Evolutionary conservation across 1,140 invertebrate species (phyloP), one percentile per base, ranked within the genome.

Genomic region (Carcinoscorpius rotundicauda): DNA sequence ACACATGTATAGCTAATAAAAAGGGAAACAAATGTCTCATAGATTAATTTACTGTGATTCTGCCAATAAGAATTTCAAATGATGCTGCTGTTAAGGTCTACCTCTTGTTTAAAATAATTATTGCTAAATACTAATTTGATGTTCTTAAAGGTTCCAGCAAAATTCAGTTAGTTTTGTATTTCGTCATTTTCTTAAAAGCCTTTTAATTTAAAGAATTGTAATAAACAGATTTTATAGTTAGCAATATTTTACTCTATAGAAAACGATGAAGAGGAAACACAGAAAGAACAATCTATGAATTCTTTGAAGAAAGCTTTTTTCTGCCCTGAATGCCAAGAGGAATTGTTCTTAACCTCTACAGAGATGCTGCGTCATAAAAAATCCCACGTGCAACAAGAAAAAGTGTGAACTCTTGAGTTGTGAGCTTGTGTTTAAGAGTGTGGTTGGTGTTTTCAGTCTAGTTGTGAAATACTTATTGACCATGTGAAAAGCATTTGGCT

Each of bases 251-350:
- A 73, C 69, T 66, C 67, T 55, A 69, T 71, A 58, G 65, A 73
- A 74, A 75, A 74, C 52, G 69, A 75, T 66, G 70, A 72, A 66
- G 69, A 74, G 62, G 70, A 68, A 62, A 71, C 72, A 52, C 76
- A 73, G 66, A n/a, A 3, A 56, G 62, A 63, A 48, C 4, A 57
- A 63, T 64, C 77, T 71, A 77, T 76, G 67, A 84, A 83, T 72
- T 80, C 84, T 29, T 86, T 88, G 73, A 79, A 82, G 8, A 84
- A 84, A 76, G 73, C 79, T 56, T 93, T 85, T 76, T 78, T 82
- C 68, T 95, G 92, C 78, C 72, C 81, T 5, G 78, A 77, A 60
- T 95, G 92, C 79, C 76, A 83, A 49, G 76, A 84, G 73, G 79
- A 78, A n/a, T 77, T 93, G 55, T 80, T 82, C 65, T 77, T 93